Evolutionary conservation across 2,113 vertebrate genomes (phyloP).

Genomic region (Xerus inauris): DNA sequence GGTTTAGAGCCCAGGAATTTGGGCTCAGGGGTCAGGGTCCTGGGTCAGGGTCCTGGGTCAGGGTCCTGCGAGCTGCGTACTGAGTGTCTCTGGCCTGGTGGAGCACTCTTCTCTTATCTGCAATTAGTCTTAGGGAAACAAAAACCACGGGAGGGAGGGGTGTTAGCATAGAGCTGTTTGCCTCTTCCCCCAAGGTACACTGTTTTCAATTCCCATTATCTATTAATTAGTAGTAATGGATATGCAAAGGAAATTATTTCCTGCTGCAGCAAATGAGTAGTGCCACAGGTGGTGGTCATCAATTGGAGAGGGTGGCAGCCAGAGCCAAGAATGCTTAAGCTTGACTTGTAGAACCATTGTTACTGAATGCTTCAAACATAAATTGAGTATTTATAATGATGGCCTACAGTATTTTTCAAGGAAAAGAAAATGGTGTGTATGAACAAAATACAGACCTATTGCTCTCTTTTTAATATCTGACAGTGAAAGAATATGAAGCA

Average conservation of each 20-base stretch:
- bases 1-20: too few species aligned
- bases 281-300: conserved; percentile 83
- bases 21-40: too few species aligned
- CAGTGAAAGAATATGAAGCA: not conserved
- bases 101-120: too few species aligned
- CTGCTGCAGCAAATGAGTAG: conserved; percentile 83
- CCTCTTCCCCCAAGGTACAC: too few species aligned
- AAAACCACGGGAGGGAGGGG: too few species aligned
- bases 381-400: conserved; percentile 54
- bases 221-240: conserved; percentile 82
- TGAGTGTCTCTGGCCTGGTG: too few species aligned
- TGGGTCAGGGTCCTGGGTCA: too few species aligned
- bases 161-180: too few species aligned
- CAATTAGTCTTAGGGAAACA: too few species aligned
- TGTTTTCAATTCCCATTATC: too few species aligned
- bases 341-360: conserved; percentile 82
- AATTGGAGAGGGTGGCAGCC: conserved; percentile 68
- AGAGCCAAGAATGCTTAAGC: conserved; percentile 72
- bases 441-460: not conserved
- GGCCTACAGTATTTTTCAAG: conserved; percentile 36
- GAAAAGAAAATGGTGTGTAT: conserved; percentile 49
- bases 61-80: too few species aligned
- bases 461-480: conserved; percentile 30
- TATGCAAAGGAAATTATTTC: conserved; percentile 84
- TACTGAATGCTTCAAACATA: conserved; percentile 63